These are phyloP conservation scores for Todiramphus saurophagus DNA, from an alignment of 2,113 vertebrate genomes.

Conservation along the genomic window DNA sequence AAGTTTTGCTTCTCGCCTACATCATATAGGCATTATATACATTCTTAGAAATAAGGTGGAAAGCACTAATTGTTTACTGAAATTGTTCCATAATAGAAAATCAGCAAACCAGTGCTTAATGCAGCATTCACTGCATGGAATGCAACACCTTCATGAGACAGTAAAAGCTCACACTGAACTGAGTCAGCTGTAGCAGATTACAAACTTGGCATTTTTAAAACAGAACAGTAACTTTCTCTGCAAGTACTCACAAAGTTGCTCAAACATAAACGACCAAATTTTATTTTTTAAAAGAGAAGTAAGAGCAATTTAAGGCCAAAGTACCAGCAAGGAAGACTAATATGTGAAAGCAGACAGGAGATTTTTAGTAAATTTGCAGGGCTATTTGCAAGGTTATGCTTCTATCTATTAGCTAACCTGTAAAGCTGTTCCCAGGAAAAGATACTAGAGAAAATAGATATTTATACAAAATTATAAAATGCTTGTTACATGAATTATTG, in stretches of 20 bases:
- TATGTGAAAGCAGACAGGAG: conserved; percentile 8
- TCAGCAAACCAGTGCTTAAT: not conserved
- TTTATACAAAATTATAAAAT: conserved; percentile 86
- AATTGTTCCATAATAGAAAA: not conserved
- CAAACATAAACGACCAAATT: conserved; percentile 30
- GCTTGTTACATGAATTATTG: conserved; percentile 77
- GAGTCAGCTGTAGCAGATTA: not conserved
- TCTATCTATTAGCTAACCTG: conserved; percentile 32
- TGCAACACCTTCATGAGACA: not conserved
- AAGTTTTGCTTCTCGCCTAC: not conserved
- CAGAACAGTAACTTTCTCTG: conserved; percentile 5
- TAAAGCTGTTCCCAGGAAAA: conserved; percentile 76
- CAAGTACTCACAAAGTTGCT: conserved; percentile 34
- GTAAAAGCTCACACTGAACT: not conserved
- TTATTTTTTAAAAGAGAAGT: conserved; percentile 38
- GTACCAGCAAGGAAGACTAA: conserved; percentile 63
- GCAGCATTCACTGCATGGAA: not conserved
- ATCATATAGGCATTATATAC: conserved; percentile 4
- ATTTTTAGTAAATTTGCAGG: conserved; percentile 52
- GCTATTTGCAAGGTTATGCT: conserved; percentile 66
- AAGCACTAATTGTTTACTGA: not conserved
- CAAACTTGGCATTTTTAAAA: not conserved
- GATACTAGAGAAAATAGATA: conserved; percentile 81
- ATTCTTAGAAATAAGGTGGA: not conserved
- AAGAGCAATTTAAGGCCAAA: conserved; percentile 62